These are phyloP conservation scores for Thereva unica DNA, from an alignment of 2,888 invertebrate species.

Conservation along the genomic window DNA sequence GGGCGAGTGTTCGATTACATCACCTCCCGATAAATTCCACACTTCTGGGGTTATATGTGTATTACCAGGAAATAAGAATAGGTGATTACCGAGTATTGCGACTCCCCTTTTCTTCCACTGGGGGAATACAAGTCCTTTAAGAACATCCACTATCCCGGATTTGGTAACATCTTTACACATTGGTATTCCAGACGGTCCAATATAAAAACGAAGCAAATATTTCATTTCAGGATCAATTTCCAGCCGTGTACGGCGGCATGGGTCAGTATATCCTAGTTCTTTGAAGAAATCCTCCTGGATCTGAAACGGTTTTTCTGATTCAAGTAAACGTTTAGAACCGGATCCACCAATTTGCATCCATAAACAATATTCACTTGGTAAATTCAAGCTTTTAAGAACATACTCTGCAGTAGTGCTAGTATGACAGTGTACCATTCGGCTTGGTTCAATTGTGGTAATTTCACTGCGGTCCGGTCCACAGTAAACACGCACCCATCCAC, in stretches of 20 bases:
- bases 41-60: slow-evolving; percentile 45
- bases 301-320: slow-evolving; percentile 63
- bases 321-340: slow-evolving; percentile 61
- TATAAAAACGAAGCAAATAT: slow-evolving; percentile 66
- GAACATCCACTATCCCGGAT: slow-evolving; percentile 60
- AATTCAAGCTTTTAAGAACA: slow-evolving; percentile 42
- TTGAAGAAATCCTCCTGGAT: slow-evolving; percentile 67
- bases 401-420: slow-evolving; percentile 38
- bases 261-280: slow-evolving; percentile 64
- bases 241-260: slow-evolving; percentile 64
- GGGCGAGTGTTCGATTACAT: slow-evolving; percentile 45
- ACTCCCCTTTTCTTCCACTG: slow-evolving; percentile 69
- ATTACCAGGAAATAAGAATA: slow-evolving; percentile 63
- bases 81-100: slow-evolving; percentile 64
- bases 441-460: slow-evolving; percentile 43
- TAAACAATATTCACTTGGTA: slow-evolving; percentile 43
- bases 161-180: slow-evolving; percentile 57
- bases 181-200: slow-evolving; percentile 64
- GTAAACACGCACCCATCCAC: slow-evolving; percentile 44
- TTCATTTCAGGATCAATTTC: slow-evolving; percentile 70
- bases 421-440: slow-evolving; percentile 44
- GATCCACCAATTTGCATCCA: slow-evolving; percentile 63
- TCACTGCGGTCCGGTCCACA: slow-evolving; percentile 45
- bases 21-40: slow-evolving; percentile 46
- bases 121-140: slow-evolving; percentile 71